A percentile compares a stretch with the other conserved stretches of the same genome.
phyloP scores from a whole-genome alignment of 2,888 invertebrate species.

The Leptopilina syphax region DNA sequence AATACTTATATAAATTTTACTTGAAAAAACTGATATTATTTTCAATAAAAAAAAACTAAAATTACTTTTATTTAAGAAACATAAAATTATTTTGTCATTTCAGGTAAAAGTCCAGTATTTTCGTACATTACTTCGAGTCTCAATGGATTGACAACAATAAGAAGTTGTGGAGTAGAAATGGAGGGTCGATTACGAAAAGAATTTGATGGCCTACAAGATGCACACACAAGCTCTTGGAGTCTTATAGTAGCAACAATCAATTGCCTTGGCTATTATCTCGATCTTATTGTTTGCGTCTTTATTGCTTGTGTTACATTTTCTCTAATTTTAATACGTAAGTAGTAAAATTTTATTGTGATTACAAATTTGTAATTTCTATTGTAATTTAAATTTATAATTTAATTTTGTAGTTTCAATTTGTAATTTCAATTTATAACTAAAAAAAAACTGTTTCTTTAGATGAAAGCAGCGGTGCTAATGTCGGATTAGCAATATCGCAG shows the following conservation, averaged over 20 bases:
- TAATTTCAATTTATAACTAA: too few relatives aligned
- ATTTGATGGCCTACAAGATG: slow-evolving; percentile 84
- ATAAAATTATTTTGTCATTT: too few relatives aligned
- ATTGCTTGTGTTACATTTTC: slow-evolving; percentile 39
- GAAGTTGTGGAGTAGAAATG: slow-evolving; percentile 84
- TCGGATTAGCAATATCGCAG: slow-evolving; percentile 86
- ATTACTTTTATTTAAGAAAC: too few relatives aligned
- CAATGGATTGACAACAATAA: slow-evolving; percentile 91
- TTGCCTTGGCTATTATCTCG: slow-evolving; percentile 27
- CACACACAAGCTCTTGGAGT: slow-evolving; percentile 85
- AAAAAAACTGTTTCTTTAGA: not conserved
- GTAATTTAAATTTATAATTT: too few relatives aligned
- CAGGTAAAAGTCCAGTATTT: slow-evolving; percentile 90
- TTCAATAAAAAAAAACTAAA: too few relatives aligned
- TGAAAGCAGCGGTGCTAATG: slow-evolving; percentile 79
- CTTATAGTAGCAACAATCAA: slow-evolving; percentile 78
- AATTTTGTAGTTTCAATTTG: too few relatives aligned
- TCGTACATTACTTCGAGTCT: slow-evolving; percentile 92
- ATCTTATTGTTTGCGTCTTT: slow-evolving; percentile 46
- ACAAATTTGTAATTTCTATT: too few relatives aligned
- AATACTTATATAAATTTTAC: too few relatives aligned
- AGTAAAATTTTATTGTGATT: not conserved
- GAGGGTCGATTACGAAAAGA: slow-evolving; percentile 84
- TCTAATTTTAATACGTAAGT: slow-evolving; percentile 4
- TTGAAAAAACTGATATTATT: too few relatives aligned